These are phyloP conservation scores for Sciaenops ocellatus DNA, from an alignment of 2,797 vertebrate genomes.

Conservation along the genomic window DNA sequence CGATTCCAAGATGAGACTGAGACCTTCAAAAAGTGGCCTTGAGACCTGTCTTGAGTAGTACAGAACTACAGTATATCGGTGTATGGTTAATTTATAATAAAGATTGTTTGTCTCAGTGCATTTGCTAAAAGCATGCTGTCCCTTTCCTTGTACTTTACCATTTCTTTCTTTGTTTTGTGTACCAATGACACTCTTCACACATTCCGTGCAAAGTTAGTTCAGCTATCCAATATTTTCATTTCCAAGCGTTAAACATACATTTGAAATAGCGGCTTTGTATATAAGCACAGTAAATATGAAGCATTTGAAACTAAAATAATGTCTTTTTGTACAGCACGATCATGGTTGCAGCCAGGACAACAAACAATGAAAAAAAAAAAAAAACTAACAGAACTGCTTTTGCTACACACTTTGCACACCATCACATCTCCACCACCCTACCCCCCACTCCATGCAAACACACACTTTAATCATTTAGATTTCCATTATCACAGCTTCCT, in stretches of 20 bases:
- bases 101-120: too few species aligned
- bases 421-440: slow-evolving; percentile 17
- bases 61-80: too few species aligned
- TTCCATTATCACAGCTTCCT: slow-evolving; percentile 80
- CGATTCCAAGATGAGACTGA: too few species aligned
- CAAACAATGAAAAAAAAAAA: slow-evolving; percentile 12
- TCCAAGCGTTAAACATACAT: neutral
- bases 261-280: neutral
- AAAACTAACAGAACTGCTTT: slow-evolving; percentile 1
- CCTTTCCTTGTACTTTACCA: too few species aligned
- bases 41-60: too few species aligned
- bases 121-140: too few species aligned
- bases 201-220: too few species aligned
- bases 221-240: too few species aligned
- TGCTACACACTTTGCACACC: slow-evolving; percentile 8
- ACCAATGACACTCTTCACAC: too few species aligned
- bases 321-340: neutral
- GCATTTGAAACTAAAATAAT: slow-evolving; percentile 7
- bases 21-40: too few species aligned
- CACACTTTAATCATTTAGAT: slow-evolving; percentile 79
- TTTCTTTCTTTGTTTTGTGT: too few species aligned
- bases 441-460: slow-evolving; percentile 56
- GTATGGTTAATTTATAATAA: too few species aligned
- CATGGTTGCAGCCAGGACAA: neutral
- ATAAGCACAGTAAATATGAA: neutral